These are phyloP conservation scores for Ceyx margarethae DNA, from an alignment of 2,113 vertebrate genomes.

Conservation along the genomic window DNA sequence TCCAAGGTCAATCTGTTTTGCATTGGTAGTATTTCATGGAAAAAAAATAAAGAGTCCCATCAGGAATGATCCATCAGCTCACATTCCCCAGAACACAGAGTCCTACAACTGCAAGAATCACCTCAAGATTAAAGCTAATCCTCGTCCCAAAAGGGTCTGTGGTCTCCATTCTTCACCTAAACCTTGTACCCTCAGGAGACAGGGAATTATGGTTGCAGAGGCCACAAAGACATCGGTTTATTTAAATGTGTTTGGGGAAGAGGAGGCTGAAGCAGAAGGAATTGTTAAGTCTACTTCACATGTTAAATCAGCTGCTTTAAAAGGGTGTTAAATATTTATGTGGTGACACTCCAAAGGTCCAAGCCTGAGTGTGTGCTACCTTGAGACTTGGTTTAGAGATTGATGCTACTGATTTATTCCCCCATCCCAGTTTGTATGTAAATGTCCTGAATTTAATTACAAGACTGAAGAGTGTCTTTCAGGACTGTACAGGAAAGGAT, in stretches of 20 bases:
- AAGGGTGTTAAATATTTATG: constrained; percentile 33
- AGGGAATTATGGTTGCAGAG: constrained; percentile 54
- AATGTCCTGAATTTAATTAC: constrained; percentile 31
- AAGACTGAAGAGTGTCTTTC: background rate
- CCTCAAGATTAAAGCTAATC: constrained; percentile 81
- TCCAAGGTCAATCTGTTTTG: constrained; percentile 81
- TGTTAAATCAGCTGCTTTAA: constrained; percentile 33
- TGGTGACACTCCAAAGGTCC: background rate
- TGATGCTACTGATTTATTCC: constrained; percentile 9
- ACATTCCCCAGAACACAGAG: constrained; percentile 55
- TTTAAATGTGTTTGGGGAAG: constrained; percentile 48
- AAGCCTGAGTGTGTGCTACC: background rate
- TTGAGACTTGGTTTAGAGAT: constrained; percentile 41
- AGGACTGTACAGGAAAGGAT: background rate
- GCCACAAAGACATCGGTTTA: constrained; percentile 60
- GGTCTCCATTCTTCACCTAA: constrained; percentile 75
- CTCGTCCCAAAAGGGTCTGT: constrained; percentile 73
- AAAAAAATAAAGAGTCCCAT: constrained; percentile 55
- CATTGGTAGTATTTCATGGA: constrained; percentile 60
- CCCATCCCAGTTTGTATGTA: background rate
- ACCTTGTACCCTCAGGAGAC: constrained; percentile 65
- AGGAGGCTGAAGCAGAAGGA: constrained; percentile 40
- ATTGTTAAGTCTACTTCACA: constrained; percentile 29
- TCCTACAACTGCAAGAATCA: constrained; percentile 73
- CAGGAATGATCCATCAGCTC: constrained; percentile 63